phyloP scores from a whole-genome alignment of 2,113 vertebrate species.

The Zosterops borbonicus region DNA sequence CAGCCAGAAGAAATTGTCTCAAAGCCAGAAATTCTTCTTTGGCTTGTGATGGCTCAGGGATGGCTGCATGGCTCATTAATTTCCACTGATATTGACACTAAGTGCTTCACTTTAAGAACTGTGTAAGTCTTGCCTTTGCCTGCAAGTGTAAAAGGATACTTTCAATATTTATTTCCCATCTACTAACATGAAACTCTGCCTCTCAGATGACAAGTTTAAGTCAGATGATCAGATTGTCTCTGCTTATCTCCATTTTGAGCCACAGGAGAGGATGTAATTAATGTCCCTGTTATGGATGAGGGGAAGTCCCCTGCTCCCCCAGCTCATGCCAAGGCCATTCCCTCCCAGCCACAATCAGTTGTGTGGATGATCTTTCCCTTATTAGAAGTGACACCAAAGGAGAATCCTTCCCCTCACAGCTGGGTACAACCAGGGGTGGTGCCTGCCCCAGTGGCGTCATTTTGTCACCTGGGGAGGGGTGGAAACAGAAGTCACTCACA shows the following conservation, averaged over 20 bases:
- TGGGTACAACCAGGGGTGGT: accelerated
- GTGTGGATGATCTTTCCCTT: not conserved
- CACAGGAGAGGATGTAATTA: not conserved
- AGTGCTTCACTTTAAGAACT: not conserved
- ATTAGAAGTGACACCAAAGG: accelerated
- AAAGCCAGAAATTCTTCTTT: not conserved
- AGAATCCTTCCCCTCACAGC: not conserved
- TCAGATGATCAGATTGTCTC: constrained; percentile 44
- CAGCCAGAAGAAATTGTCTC: not conserved
- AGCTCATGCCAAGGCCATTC: not conserved
- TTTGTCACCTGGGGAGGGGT: no score
- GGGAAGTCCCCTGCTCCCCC: not conserved
- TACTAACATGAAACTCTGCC: not conserved
- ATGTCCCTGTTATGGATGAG: not conserved
- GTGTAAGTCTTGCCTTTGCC: not conserved
- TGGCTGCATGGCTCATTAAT: not conserved
- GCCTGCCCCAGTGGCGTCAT: accelerated
- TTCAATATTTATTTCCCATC: constrained; percentile 7
- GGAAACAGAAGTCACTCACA: not conserved
- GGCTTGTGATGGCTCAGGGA: not conserved
- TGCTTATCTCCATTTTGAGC: constrained; percentile 1
- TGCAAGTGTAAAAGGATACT: constrained; percentile 19
- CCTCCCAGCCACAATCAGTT: not conserved
- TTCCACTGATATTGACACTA: not conserved
- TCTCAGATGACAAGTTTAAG: constrained; percentile 35